Percentiles rank a stretch among this genome's conserved stretches.
These are phyloP conservation scores for Aphidius gifuensis DNA, from an alignment of 1,140 invertebrate genomes.

Conservation along the genomic window DNA sequence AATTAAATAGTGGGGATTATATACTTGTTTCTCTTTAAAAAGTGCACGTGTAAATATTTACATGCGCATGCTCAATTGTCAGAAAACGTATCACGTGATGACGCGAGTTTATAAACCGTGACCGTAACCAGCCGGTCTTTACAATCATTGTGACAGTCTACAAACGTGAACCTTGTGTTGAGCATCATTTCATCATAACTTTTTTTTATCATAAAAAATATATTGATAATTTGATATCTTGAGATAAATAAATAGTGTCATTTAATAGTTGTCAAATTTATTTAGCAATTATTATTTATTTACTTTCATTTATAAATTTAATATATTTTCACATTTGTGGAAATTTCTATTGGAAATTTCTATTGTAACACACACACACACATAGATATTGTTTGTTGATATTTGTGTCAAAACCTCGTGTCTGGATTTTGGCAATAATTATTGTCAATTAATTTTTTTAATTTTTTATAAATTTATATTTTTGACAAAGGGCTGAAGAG, in stretches of 20 bases:
- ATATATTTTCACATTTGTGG: too few relatives aligned
- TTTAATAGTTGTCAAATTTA: too few relatives aligned
- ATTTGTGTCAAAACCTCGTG: not conserved
- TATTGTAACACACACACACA: too few relatives aligned
- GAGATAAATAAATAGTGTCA: not conserved
- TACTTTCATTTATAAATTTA: too few relatives aligned
- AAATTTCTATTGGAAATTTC: too few relatives aligned
- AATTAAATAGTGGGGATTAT: not conserved
- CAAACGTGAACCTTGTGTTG: conserved; percentile 4
- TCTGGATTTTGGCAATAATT: not conserved
- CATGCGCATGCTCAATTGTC: conserved; percentile 41
- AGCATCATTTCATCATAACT: too few relatives aligned
- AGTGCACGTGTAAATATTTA: conserved; percentile 51
- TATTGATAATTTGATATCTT: not conserved
- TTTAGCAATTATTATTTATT: too few relatives aligned
- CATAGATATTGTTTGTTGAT: too few relatives aligned
- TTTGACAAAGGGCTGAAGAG: not conserved
- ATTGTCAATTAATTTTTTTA: not conserved
- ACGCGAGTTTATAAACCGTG: conserved; percentile 42
- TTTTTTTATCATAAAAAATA: too few relatives aligned
- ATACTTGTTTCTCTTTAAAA: not conserved
- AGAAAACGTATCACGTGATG: conserved; percentile 44
- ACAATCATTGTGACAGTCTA: conserved; percentile 36
- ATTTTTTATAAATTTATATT: not conserved
- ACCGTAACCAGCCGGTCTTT: conserved; percentile 48